These are phyloP conservation scores for Miichthys miiuy DNA, from an alignment of 2,797 vertebrate genomes.

Conservation along the genomic window DNA sequence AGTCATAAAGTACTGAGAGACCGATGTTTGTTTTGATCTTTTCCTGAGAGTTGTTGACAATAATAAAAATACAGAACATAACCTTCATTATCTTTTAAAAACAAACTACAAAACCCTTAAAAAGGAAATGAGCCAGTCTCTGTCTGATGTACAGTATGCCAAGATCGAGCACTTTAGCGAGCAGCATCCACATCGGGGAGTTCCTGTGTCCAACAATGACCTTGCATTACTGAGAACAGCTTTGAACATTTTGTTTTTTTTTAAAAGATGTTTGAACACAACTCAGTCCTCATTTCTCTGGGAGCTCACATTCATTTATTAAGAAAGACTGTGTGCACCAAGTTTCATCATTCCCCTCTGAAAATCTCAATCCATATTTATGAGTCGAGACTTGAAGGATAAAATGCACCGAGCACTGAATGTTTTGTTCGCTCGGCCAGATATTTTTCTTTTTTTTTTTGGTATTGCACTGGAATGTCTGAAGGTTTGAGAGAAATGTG, in stretches of 20 bases:
- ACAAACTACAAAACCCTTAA: not conserved
- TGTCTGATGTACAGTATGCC: not conserved
- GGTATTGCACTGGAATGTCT: constrained; percentile 16
- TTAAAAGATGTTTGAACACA: constrained; percentile 35
- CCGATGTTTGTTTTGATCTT: not conserved
- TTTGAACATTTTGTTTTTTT: constrained; percentile 36
- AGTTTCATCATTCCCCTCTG: constrained; percentile 49
- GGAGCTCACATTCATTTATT: constrained; percentile 46
- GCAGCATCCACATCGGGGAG: constrained; percentile 4
- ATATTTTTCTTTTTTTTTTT: not conserved
- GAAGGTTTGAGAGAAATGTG: constrained; percentile 13
- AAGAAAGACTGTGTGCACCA: constrained; percentile 33
- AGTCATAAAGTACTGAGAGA: not conserved
- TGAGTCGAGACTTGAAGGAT: constrained; percentile 39
- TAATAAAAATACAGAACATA: not conserved
- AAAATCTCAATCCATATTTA: constrained; percentile 57
- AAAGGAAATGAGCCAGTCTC: not conserved
- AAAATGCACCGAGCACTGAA: constrained; percentile 38
- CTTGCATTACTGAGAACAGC: constrained; percentile 18
- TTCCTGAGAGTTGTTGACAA: not conserved
- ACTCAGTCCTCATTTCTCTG: constrained; percentile 26
- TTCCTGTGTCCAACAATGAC: constrained; percentile 29
- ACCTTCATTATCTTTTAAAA: not conserved
- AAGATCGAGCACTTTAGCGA: not conserved
- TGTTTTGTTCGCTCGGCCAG: constrained; percentile 4